Percentiles rank a stretch among this genome's conserved stretches.
Evolutionary conservation across 1,140 invertebrate species (phyloP).

Genomic region (Adoxophyes honmai): DNA sequence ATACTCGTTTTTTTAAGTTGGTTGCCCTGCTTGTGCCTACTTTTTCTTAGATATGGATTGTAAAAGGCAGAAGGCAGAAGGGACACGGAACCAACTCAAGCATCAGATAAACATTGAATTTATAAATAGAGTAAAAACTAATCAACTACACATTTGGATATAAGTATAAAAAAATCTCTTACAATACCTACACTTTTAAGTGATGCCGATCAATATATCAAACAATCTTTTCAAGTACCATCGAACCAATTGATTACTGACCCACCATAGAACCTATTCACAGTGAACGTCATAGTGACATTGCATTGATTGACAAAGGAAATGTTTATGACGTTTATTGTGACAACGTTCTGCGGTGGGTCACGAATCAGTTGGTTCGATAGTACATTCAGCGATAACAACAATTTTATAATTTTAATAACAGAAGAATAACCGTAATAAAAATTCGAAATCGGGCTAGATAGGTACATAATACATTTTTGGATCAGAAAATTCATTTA

Average conservation of each 20-base stretch:
- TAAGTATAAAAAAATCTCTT: conserved; percentile 5
- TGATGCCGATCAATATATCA: conserved; percentile 19
- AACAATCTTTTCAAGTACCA: not conserved
- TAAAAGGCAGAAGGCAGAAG: not conserved
- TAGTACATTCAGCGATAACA: not conserved
- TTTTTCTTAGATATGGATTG: not conserved
- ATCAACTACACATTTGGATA: not conserved
- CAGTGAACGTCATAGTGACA: too few species aligned
- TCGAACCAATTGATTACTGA: too few species aligned
- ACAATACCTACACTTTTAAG: conserved; percentile 9
- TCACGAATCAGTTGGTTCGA: too few species aligned
- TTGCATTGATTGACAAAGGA: too few species aligned
- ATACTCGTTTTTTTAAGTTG: not conserved
- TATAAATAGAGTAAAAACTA: not conserved
- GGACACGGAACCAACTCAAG: not conserved
- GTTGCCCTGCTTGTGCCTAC: not conserved
- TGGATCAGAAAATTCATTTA: too few species aligned
- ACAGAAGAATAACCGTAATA: not conserved
- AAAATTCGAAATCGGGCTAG: too few species aligned
- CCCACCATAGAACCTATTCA: too few species aligned
- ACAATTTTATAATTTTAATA: conserved; percentile 1
- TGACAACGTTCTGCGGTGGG: too few species aligned
- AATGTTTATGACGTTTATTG: too few species aligned
- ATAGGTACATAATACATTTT: too few species aligned
- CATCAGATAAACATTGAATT: not conserved